Base-by-base conservation (phyloP, 2,888 invertebrate genomes). In the Plebejus melissa region DNA sequence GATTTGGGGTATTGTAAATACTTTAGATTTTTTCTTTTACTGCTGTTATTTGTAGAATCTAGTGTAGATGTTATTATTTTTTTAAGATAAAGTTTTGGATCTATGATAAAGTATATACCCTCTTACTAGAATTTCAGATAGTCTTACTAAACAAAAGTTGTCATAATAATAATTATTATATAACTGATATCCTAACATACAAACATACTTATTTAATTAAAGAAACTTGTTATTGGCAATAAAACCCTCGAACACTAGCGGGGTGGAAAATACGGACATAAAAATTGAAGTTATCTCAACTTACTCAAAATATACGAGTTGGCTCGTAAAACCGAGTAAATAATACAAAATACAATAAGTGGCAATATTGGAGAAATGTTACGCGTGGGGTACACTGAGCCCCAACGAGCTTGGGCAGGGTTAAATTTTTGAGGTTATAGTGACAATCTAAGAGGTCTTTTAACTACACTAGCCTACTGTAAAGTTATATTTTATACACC, bases 261-360 rank as follows among this genome's bases (percentile, higher is more conserved):
- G 85, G 83, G 88, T 87, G 88, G 91, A 93, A 91, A 91, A 90
- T 83, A 87, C 83, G 82, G 80, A 82, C 85, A 87, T 93, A 93
- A 92, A 93, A 91, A 80, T 90, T 91, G 90, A 90, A 93, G 91
- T 90, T 90, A 90, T 91, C 90, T 86, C 89, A 89, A 91, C 89
- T 89, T 86, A 86, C 88, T 91, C 87, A 89, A 91, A 93, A 90
- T 92, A 92, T 90, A 88, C 88, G 86, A 82, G 88, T 88, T 86
- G 80, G 84, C 79, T 91, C 91, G 89, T 93, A 93, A 93, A 91
- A 87, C 88, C 87, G 86, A 89, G 91, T 91, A 92, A 92, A 92
- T 92, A 93, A 91, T 92, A 93, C 93, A 92, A 92, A 92, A 93
- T 92, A 93, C 92, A 91, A 91, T 93, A 93, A 92, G 91, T 91